A percentile compares a stretch with the other conserved stretches of the same genome.
These are phyloP conservation scores for Crepidodera aurea DNA, from an alignment of 2,888 invertebrate genomes.

Conservation along the genomic window DNA sequence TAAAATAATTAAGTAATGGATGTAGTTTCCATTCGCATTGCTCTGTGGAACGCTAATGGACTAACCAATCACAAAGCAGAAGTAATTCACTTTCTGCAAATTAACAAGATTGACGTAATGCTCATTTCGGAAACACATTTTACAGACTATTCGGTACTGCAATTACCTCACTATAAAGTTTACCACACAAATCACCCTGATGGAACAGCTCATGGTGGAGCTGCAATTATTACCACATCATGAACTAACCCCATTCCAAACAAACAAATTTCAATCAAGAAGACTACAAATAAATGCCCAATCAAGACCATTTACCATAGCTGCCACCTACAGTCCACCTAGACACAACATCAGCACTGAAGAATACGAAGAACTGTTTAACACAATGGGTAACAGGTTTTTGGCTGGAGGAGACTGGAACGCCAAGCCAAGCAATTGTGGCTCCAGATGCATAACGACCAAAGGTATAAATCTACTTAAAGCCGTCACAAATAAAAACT, in stretches of 20 bases:
- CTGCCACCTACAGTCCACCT: background rate
- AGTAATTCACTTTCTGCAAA: background rate
- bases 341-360: background rate
- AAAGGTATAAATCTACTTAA: too few species aligned
- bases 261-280: background rate
- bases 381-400: background rate
- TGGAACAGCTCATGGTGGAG: too few species aligned
- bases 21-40: background rate
- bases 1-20: slow-evolving; percentile 1
- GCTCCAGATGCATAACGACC: too few species aligned
- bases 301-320: background rate
- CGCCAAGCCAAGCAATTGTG: background rate
- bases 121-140: slow-evolving; percentile 32
- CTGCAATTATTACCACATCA: too few species aligned
- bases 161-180: slow-evolving; percentile 28
- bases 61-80: slow-evolving; percentile 24
- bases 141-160: slow-evolving; percentile 25
- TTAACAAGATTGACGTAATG: slow-evolving; percentile 28
- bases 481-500: too few species aligned
- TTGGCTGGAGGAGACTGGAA: background rate
- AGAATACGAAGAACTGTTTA: too few species aligned
- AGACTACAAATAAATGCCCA: background rate
- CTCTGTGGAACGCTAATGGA: slow-evolving; percentile 33
- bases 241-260: background rate
- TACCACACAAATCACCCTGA: slow-evolving; percentile 32